These are phyloP conservation scores for Labeo catla DNA, from an alignment of 2,113 vertebrate genomes.

Conservation along the genomic window DNA sequence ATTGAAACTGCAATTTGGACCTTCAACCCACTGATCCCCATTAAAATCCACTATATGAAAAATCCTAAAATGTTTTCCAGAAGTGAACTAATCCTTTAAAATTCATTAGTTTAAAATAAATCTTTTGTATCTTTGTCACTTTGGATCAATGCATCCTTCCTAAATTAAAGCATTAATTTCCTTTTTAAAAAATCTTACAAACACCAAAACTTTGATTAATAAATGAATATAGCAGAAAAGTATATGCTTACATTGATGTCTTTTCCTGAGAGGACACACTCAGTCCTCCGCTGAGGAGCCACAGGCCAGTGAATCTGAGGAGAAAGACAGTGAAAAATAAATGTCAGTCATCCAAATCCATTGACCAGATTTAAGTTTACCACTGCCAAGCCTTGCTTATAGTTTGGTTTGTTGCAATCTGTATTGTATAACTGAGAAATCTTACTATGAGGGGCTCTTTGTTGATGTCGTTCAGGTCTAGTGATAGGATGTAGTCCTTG, in stretches of 20 bases:
- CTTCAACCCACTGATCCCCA: too few species aligned
- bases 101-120: too few species aligned
- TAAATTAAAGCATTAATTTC: not conserved
- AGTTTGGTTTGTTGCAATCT: not conserved
- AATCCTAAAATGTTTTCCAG: too few species aligned
- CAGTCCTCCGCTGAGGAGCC: constrained; percentile 89
- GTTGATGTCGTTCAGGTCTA: constrained; percentile 98
- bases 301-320: constrained; percentile 96
- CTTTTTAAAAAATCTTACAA: not conserved
- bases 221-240: too few species aligned
- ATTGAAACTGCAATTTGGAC: too few species aligned
- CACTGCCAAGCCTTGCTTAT: not conserved
- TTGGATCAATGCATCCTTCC: too few species aligned
- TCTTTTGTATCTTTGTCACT: too few species aligned
- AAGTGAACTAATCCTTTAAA: too few species aligned
- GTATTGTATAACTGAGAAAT: not conserved
- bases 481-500: constrained; percentile 95
- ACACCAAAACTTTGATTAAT: too few species aligned
- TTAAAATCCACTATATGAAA: too few species aligned
- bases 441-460: constrained; percentile 97
- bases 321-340: constrained; percentile 42
- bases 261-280: constrained; percentile 96
- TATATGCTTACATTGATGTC: constrained; percentile 90
- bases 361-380: not conserved
- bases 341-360: not conserved